A percentile compares a stretch with the other conserved stretches of the same genome.
Evolutionary conservation across 2,888 invertebrate genomes (phyloP).

Genomic region (Panopea generosa): DNA sequence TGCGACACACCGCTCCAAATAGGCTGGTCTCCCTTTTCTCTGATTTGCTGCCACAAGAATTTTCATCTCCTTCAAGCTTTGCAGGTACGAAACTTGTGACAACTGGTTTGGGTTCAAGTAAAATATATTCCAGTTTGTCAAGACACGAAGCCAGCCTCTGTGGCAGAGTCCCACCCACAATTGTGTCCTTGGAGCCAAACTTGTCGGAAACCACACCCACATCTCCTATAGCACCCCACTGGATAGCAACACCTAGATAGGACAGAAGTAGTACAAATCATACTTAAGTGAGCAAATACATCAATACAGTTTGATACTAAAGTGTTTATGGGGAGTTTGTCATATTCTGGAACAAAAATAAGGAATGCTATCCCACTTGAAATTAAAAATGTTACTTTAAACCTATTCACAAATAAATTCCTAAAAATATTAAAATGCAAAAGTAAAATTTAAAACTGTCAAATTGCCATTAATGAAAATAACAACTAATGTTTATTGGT

Average conservation of each 20-base stretch:
- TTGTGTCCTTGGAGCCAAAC: slow-evolving; percentile 94
- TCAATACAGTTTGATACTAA: too few relatives aligned
- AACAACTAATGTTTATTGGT: too few relatives aligned
- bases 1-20: slow-evolving; percentile 11
- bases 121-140: slow-evolving; percentile 93
- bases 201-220: slow-evolving; percentile 96
- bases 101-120: slow-evolving; percentile 88
- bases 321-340: too few relatives aligned
- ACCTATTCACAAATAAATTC: too few relatives aligned
- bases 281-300: too few relatives aligned
- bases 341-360: too few relatives aligned
- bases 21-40: not conserved
- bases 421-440: too few relatives aligned
- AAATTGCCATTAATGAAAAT: too few relatives aligned
- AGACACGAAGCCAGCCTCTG: slow-evolving; percentile 97
- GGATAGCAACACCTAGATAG: slow-evolving; percentile 91
- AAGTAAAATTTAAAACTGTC: too few relatives aligned
- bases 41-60: not conserved
- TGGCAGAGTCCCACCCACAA: slow-evolving; percentile 97
- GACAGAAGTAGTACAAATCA: too few relatives aligned
- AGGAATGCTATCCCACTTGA: not conserved
- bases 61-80: not conserved
- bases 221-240: slow-evolving; percentile 99
- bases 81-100: slow-evolving; percentile 91
- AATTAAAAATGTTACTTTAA: not conserved